A percentile compares a stretch with the other conserved stretches of the same genome.
These are phyloP conservation scores for Enteromius trimaculatus DNA, from an alignment of 2,797 vertebrate species.

Conservation along the genomic window DNA sequence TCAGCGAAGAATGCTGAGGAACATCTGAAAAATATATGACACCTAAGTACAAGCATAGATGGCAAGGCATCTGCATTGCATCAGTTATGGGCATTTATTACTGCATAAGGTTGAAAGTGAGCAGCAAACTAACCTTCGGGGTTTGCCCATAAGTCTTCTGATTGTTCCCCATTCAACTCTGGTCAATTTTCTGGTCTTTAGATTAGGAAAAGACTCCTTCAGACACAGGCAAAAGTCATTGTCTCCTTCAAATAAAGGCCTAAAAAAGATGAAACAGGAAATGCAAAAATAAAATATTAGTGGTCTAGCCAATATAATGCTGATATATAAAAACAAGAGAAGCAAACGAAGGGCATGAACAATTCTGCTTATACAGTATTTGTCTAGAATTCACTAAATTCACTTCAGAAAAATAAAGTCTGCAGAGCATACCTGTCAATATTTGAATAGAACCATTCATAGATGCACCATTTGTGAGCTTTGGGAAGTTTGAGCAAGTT, in stretches of 20 bases:
- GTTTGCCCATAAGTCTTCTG: constrained; percentile 97
- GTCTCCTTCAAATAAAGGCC: constrained; percentile 98
- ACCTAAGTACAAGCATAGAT: too few relatives aligned
- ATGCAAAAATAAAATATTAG: background rate
- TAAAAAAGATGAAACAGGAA: constrained; percentile 62
- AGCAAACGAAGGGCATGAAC: too few relatives aligned
- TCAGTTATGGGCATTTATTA: background rate
- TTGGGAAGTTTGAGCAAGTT: constrained; percentile 98
- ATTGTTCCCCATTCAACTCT: constrained; percentile 98
- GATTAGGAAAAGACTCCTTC: constrained; percentile 96
- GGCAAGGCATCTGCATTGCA: background rate
- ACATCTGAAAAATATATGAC: constrained; percentile 79
- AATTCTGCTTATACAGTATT: background rate
- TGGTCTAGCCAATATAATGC: background rate
- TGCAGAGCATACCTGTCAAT: constrained; percentile 90
- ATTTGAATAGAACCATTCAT: constrained; percentile 99
- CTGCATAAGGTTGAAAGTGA: background rate
- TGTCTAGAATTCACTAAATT: background rate
- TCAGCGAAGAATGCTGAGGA: constrained; percentile 98
- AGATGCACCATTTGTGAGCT: constrained; percentile 99
- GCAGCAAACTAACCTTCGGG: constrained; percentile 82
- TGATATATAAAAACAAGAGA: background rate
- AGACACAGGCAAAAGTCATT: constrained; percentile 99
- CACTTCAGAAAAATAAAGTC: background rate
- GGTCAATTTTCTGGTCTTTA: constrained; percentile 96